These are phyloP conservation scores for Aphaenogaster floridana DNA, from an alignment of 1,140 invertebrate genomes.

Conservation along the genomic window DNA sequence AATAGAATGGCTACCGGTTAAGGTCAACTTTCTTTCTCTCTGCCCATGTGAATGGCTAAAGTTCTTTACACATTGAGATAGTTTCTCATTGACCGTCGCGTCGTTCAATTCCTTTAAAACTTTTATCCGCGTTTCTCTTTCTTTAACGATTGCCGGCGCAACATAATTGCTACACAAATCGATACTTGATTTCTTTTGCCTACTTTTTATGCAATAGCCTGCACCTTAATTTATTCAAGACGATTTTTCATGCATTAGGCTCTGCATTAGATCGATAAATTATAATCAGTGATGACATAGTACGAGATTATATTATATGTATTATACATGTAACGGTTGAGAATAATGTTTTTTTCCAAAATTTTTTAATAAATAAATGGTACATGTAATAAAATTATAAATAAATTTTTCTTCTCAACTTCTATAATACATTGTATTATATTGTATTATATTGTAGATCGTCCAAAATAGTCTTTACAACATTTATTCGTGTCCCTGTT, in stretches of 20 bases:
- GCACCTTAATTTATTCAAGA: slow-evolving; percentile 32
- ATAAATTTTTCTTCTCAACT: slow-evolving; percentile 1
- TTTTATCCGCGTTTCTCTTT: slow-evolving; percentile 21
- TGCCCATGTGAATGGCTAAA: slow-evolving; percentile 38
- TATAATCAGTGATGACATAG: not conserved
- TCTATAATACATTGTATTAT: no score
- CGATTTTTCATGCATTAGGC: not conserved
- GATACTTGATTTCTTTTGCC: slow-evolving; percentile 50
- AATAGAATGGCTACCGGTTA: slow-evolving; percentile 44
- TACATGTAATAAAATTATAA: slow-evolving; percentile 20
- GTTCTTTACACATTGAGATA: slow-evolving; percentile 34
- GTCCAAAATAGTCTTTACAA: not conserved
- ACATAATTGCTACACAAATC: slow-evolving; percentile 40
- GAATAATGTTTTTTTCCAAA: not conserved
- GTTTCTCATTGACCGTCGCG: slow-evolving; percentile 36
- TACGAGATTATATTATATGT: not conserved
- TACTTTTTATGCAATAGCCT: slow-evolving; percentile 39
- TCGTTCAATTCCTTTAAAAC: slow-evolving; percentile 44
- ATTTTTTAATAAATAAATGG: not conserved
- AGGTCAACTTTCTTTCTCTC: slow-evolving; percentile 41
- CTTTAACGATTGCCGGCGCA: slow-evolving; percentile 4
- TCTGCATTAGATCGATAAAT: slow-evolving; percentile 38
- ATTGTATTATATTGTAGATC: not conserved
- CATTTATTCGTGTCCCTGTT: not conserved
- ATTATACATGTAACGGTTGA: not conserved